A percentile compares a stretch with the other conserved stretches of the same genome.
Evolutionary conservation across 2,888 invertebrate genomes (phyloP).

Genomic region (Pelosia muscerda): DNA sequence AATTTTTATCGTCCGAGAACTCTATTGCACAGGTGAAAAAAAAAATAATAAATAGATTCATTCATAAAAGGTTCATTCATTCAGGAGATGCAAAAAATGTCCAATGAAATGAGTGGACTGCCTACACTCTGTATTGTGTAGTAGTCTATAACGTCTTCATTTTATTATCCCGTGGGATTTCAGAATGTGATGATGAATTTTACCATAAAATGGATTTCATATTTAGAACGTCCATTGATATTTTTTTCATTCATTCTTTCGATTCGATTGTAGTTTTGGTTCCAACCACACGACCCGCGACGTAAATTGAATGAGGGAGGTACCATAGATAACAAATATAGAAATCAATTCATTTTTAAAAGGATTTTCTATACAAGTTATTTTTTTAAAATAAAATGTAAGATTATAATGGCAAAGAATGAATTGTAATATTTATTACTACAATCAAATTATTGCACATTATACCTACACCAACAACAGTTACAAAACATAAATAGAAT

Average conservation of each 20-base stretch:
- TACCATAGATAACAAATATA: not conserved
- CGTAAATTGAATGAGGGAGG: not conserved
- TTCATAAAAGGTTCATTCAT: conserved; percentile 71
- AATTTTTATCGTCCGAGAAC: conserved; percentile 78
- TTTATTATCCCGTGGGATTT: conserved; percentile 78
- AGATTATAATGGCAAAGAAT: too few species aligned
- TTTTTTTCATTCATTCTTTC: conserved; percentile 21
- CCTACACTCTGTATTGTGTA: conserved; percentile 61
- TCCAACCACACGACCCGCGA: conserved; percentile 25
- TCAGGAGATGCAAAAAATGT: conserved; percentile 66
- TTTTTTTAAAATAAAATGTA: not conserved
- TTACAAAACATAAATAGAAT: too few species aligned
- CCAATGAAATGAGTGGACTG: conserved; percentile 55
- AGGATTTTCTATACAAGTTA: not conserved
- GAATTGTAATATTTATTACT: too few species aligned
- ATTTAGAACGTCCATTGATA: conserved; percentile 28
- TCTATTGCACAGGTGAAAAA: conserved; percentile 72
- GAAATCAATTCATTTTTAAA: not conserved
- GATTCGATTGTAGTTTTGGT: conserved; percentile 18
- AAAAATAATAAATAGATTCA: conserved; percentile 67
- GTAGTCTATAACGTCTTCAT: conserved; percentile 80
- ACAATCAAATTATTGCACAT: too few species aligned
- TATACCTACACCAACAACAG: too few species aligned
- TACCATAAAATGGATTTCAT: conserved; percentile 26
- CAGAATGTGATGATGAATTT: conserved; percentile 50